phyloP scores from a whole-genome alignment of 2,888 invertebrate genomes.

The Aradus depressus region DNA sequence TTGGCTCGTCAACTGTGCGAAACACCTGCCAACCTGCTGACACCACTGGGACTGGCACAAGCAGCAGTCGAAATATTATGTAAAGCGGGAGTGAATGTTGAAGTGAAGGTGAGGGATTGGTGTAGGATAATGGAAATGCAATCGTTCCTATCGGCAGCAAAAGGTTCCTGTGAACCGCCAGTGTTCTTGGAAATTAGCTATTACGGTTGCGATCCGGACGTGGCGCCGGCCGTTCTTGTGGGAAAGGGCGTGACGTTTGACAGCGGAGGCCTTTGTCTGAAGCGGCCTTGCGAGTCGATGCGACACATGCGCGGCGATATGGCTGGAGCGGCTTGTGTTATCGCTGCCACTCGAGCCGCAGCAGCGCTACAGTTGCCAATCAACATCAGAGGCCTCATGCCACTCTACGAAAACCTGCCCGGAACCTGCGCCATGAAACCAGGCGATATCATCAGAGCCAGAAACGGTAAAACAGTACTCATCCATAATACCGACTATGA shows the following conservation, averaged over 20 bases:
- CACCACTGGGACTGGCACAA: slow-evolving; percentile 66
- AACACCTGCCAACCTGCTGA: slow-evolving; percentile 66
- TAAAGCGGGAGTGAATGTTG: slow-evolving; percentile 48
- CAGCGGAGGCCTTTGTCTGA: slow-evolving; percentile 64
- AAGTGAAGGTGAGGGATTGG: slow-evolving; percentile 59
- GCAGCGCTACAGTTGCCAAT: slow-evolving; percentile 26
- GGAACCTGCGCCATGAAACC: slow-evolving; percentile 64
- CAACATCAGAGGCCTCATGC: slow-evolving; percentile 51
- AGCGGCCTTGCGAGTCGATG: slow-evolving; percentile 48
- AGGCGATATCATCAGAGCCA: slow-evolving; percentile 63
- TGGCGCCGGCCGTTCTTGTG: slow-evolving; percentile 58
- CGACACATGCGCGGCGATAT: slow-evolving; percentile 69
- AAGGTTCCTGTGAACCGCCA: slow-evolving; percentile 67
- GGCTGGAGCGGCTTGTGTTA: slow-evolving; percentile 51
- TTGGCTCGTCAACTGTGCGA: slow-evolving; percentile 65
- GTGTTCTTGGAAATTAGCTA: slow-evolving; percentile 70
- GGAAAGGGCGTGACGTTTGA: slow-evolving; percentile 58
- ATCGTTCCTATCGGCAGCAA: slow-evolving; percentile 61
- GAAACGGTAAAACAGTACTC: slow-evolving; percentile 63
- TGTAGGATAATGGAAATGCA: slow-evolving; percentile 67
- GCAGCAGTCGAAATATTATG: slow-evolving; percentile 48
- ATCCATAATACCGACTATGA: slow-evolving; percentile 68
- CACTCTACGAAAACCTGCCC: slow-evolving; percentile 70
- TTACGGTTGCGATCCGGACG: slow-evolving; percentile 45
- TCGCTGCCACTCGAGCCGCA: slow-evolving; percentile 25